Percentiles rank a stretch among this genome's conserved stretches.
phyloP scores from a whole-genome alignment of 2,888 invertebrate species.

The Zygogramma bicolorata region DNA sequence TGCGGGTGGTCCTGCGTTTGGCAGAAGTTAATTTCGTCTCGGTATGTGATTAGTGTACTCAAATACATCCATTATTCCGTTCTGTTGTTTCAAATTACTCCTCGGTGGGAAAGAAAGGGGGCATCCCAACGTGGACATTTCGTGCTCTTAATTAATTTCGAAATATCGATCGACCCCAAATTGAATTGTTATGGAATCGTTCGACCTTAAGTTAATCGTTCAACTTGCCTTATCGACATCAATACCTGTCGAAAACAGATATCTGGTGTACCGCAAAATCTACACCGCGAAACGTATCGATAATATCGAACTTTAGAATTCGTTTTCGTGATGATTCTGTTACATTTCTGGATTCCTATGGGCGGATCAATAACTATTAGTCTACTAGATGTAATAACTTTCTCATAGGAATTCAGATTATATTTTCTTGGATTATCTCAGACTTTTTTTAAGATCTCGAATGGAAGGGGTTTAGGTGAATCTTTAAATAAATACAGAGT shows the following conservation, averaged over 20 bases:
- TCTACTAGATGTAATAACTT: too few relatives aligned
- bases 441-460: too few relatives aligned
- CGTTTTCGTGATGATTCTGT: background rate
- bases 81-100: background rate
- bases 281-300: background rate
- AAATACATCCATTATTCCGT: background rate
- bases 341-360: too few relatives aligned
- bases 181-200: background rate
- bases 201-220: background rate
- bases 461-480: too few relatives aligned
- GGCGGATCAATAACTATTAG: too few relatives aligned
- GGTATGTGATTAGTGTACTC: background rate
- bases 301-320: background rate
- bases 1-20: slow-evolving; percentile 15
- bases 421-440: too few relatives aligned
- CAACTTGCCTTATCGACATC: too few relatives aligned
- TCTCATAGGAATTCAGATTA: too few relatives aligned
- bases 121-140: background rate
- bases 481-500: too few relatives aligned
- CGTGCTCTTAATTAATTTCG: background rate
- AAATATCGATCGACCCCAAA: background rate
- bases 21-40: slow-evolving; percentile 9
- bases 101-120: background rate
- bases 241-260: background rate
- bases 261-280: background rate